Evolutionary conservation across 2,888 invertebrate species (phyloP).

Genomic region (Lycophotia porphyrea): DNA sequence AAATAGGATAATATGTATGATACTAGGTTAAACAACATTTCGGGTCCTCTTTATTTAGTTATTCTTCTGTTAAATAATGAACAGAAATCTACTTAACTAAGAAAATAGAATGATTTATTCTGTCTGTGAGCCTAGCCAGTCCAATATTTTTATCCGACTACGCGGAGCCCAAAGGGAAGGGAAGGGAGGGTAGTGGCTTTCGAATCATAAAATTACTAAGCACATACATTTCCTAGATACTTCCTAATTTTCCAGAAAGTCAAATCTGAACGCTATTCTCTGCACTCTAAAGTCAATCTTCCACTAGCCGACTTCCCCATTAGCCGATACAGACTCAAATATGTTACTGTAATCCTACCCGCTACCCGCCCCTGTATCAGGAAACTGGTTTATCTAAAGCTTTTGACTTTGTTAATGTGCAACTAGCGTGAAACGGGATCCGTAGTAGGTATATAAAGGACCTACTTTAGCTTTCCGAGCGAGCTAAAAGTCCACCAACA

Average conservation of each 20-base stretch:
- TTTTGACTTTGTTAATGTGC: slow-evolving; percentile 38
- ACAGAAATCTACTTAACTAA: not conserved
- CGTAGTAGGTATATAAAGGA: no score
- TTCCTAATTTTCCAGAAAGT: not conserved
- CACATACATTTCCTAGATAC: not conserved
- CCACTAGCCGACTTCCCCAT: not conserved
- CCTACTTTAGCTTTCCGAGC: no score
- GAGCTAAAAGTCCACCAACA: no score
- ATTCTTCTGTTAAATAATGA: not conserved
- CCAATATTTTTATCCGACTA: not conserved
- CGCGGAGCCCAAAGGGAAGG: not conserved
- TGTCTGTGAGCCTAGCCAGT: not conserved
- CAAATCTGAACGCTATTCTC: slow-evolving; percentile 13
- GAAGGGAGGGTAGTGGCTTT: not conserved
- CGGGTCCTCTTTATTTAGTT: not conserved
- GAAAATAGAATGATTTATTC: not conserved
- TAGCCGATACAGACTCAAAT: slow-evolving; percentile 5
- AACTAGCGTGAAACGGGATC: slow-evolving; percentile 28
- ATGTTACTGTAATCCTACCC: slow-evolving; percentile 23
- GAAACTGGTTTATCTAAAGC: slow-evolving; percentile 32
- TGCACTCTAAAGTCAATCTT: not conserved
- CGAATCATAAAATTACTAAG: not conserved
- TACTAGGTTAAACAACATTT: not conserved
- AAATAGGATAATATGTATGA: not conserved
- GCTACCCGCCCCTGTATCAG: not conserved